phyloP scores from a whole-genome alignment of 2,113 vertebrate genomes.

The Cynocephalus volans region DNA sequence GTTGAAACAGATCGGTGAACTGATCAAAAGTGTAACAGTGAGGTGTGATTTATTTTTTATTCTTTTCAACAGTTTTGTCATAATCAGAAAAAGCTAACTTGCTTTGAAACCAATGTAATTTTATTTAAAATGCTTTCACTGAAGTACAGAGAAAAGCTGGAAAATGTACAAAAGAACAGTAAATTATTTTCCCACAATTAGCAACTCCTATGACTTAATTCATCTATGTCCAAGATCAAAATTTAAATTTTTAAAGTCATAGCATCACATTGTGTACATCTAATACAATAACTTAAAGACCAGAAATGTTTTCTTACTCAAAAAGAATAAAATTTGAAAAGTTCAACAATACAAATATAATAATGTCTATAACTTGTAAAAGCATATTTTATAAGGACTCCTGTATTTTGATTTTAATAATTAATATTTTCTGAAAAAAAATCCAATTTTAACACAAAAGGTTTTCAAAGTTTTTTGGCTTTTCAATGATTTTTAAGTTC shows the following conservation, averaged over 20 bases:
- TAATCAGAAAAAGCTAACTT: slow-evolving; percentile 35
- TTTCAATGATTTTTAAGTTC: slow-evolving; percentile 16
- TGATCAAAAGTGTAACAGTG: background rate
- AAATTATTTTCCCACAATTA: background rate
- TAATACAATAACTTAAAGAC: background rate
- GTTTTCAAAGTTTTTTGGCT: background rate
- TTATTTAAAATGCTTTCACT: slow-evolving; percentile 41
- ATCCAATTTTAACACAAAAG: slow-evolving; percentile 22
- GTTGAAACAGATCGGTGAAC: background rate
- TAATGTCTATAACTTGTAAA: slow-evolving; percentile 10
- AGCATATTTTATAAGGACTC: slow-evolving; percentile 39
- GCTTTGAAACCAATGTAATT: slow-evolving; percentile 38
- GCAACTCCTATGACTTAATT: background rate
- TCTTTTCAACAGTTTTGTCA: slow-evolving; percentile 61
- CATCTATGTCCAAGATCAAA: background rate
- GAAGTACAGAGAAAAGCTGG: background rate
- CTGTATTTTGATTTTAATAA: slow-evolving; percentile 42
- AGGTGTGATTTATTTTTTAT: background rate
- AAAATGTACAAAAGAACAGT: background rate
- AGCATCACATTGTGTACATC: background rate
- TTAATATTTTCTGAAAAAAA: slow-evolving; percentile 15
- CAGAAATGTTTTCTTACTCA: background rate
- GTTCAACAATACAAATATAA: background rate
- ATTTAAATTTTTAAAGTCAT: background rate
- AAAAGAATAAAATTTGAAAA: slow-evolving; percentile 35